phyloP scores from a whole-genome alignment of 2,113 vertebrate species.

The Illadopsis cleaveri region DNA sequence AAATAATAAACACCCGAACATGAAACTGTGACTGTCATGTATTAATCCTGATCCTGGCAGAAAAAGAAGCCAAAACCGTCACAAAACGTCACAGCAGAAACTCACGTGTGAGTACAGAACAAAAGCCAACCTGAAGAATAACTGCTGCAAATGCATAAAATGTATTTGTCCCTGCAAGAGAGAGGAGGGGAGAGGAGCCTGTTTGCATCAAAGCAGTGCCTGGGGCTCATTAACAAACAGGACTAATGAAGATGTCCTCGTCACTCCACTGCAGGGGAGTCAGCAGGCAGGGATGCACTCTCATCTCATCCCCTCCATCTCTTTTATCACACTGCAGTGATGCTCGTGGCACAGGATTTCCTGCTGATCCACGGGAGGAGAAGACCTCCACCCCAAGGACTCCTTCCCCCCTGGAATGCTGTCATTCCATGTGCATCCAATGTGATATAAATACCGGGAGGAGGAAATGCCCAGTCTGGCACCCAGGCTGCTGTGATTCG shows the following conservation, averaged over 20 bases:
- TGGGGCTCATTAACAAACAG: neutral
- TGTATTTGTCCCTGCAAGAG: neutral
- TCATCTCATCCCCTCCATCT: neutral
- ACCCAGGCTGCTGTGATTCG: neutral
- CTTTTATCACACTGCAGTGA: neutral
- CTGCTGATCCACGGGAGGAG: neutral
- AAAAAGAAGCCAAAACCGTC: too few relatives aligned
- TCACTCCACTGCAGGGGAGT: neutral
- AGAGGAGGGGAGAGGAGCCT: neutral
- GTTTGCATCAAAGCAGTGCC: neutral
- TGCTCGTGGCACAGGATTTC: neutral
- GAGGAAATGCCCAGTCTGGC: neutral
- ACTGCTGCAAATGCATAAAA: neutral
- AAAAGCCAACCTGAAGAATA: neutral
- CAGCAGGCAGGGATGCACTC: neutral
- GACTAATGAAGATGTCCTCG: constrained; percentile 9
- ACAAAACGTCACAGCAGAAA: neutral
- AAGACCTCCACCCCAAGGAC: neutral
- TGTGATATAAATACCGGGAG: neutral
- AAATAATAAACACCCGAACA: too few relatives aligned
- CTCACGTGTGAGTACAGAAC: neutral
- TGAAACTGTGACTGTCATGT: too few relatives aligned
- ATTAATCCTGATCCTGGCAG: too few relatives aligned
- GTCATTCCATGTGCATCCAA: neutral
- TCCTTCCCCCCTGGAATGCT: neutral